Evolutionary conservation across 2,888 invertebrate genomes (phyloP), one percentile per base, ranked within the genome.

Genomic region (Plebejus anna): DNA sequence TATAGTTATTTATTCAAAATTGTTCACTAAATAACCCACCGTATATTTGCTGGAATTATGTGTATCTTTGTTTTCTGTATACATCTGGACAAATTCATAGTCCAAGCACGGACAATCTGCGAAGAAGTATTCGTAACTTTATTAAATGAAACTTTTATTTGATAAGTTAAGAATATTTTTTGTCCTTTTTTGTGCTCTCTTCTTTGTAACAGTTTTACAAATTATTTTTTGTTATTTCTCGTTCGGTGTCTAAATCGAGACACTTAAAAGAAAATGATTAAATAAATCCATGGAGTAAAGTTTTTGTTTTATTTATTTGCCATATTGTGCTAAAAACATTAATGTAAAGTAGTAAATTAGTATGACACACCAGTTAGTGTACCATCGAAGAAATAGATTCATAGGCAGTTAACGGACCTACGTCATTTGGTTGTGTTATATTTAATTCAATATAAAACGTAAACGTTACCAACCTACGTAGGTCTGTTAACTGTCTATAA

Each of bases 191-290:
- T 4, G 16, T 16, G 47, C 11, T 51, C 16, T 16, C 6, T 47
- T 71, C 57, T 28, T 28, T 28, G 61, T 61, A 61, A 11, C 22
- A n/a, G 22, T 28, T 61, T 28, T 11, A 66, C 6, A 66, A 13
- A 16, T 83, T 82, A 81, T 80, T 80, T 55, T 59, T 59, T 28
- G 71, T 71, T 71, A 57, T 3, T 55, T 80, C 81, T 81, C 80
- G 80, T 83, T 87, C 90, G 88, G 87, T 89, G 89, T 90, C 89
- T 88, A 83, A 78, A 79, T 79, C 84, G 16, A 32, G 66, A 28
- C 66, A 89, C 89, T 88, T 88, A 86, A 87, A 90, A 90, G 89
- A 90, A 90, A 90, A 88, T 86, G 84, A 83, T 79, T 81, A 78
- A 83, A 82, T 80, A 81, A 82, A 81, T 75, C 73, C 81, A 77